A percentile compares a stretch with the other conserved stretches of the same genome.
phyloP scores from a whole-genome alignment of 2,888 invertebrate species.

The Netelia melanura region DNA sequence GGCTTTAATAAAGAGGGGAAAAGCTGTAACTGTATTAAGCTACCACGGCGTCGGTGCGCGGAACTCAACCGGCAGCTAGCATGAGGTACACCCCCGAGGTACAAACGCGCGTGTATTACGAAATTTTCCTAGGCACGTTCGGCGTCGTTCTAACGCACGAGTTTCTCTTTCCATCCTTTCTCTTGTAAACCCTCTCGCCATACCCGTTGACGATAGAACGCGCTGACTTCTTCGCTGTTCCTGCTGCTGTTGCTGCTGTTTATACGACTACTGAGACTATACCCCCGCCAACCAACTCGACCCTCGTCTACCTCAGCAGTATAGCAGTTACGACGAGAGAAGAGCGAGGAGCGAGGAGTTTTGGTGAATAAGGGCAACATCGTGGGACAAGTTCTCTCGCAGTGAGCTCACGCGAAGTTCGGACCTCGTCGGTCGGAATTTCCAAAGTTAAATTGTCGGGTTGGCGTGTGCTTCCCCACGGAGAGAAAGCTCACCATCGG shows the following conservation, averaged over 20 bases:
- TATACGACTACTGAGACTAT: no score
- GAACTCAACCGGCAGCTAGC: slow-evolving; percentile 27
- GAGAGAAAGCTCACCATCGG: slow-evolving; percentile 49
- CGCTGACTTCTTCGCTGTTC: slow-evolving; percentile 38
- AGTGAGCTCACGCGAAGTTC: slow-evolving; percentile 72
- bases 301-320: slow-evolving; percentile 60
- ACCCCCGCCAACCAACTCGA: slow-evolving; percentile 27
- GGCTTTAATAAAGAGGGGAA: slow-evolving; percentile 70
- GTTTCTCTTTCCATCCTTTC: slow-evolving; percentile 18
- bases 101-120: slow-evolving; percentile 63
- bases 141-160: slow-evolving; percentile 51
- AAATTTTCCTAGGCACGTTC: slow-evolving; percentile 67
- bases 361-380: slow-evolving; percentile 79
- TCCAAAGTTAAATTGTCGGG: slow-evolving; percentile 70
- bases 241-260: slow-evolving; percentile 10
- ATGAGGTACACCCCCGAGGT: slow-evolving; percentile 48
- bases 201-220: slow-evolving; percentile 51
- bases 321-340: slow-evolving; percentile 23
- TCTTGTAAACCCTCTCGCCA: slow-evolving; percentile 35
- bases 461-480: slow-evolving; percentile 58
- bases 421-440: slow-evolving; percentile 67
- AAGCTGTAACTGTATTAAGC: slow-evolving; percentile 69
- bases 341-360: slow-evolving; percentile 51
- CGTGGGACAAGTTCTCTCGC: slow-evolving; percentile 78
- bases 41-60: slow-evolving; percentile 8